Percentiles rank a stretch among this genome's conserved stretches.
These are phyloP conservation scores for Molossus alvarezi DNA, from an alignment of 2,797 vertebrate species.

Conservation along the genomic window DNA sequence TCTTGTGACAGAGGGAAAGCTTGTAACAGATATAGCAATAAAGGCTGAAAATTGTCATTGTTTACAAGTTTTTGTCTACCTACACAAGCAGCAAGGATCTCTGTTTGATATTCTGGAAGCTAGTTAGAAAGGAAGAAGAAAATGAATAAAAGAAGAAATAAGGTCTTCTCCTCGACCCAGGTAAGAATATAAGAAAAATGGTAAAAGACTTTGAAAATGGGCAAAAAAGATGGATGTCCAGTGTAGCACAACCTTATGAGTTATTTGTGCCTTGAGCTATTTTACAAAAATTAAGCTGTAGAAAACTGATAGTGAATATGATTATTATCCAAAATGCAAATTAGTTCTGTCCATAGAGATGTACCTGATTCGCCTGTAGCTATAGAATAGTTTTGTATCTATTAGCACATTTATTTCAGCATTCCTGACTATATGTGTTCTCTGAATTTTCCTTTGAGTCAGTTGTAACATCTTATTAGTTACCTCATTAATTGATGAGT, in stretches of 20 bases:
- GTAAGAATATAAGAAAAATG: conserved; percentile 37
- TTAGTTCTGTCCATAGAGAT: not conserved
- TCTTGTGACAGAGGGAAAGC: conserved; percentile 37
- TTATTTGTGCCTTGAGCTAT: conserved; percentile 30
- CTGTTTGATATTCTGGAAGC: conserved; percentile 11
- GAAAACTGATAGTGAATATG: conserved; percentile 30
- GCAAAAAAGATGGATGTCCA: conserved; percentile 30
- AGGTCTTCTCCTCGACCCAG: not conserved
- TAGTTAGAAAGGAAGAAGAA: not conserved
- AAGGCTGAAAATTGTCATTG: not conserved
- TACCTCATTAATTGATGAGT: not conserved
- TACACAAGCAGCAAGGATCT: conserved; percentile 22
- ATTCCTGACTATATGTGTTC: conserved; percentile 34
- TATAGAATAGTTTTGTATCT: conserved; percentile 2
- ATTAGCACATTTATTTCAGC: conserved; percentile 15
- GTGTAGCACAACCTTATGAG: not conserved
- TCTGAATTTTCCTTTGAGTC: conserved; percentile 43
- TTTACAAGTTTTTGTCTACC: conserved; percentile 24
- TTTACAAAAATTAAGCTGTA: conserved; percentile 1
- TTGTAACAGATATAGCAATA: not conserved
- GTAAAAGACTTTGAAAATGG: conserved; percentile 41
- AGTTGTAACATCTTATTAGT: not conserved
- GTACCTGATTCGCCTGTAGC: not conserved
- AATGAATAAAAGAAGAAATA: not conserved
- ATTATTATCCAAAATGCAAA: conserved; percentile 53